Percentiles rank a stretch among this genome's conserved stretches.
These are phyloP conservation scores for Punctoribates punctum DNA, from an alignment of 2,888 invertebrate genomes.

Conservation along the genomic window DNA sequence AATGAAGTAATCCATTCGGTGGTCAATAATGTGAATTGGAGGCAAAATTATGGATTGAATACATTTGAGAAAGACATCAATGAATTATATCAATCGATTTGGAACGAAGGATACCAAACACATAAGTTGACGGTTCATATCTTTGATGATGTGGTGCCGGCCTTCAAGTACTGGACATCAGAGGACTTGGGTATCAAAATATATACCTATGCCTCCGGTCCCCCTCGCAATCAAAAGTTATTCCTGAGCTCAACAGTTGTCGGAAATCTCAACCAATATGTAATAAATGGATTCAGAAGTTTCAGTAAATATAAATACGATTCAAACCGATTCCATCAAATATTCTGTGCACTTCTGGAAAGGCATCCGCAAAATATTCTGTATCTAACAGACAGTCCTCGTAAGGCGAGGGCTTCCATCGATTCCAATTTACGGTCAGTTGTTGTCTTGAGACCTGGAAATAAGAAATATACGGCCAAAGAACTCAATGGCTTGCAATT, in stretches of 20 bases:
- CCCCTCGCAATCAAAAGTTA: slow-evolving; percentile 21
- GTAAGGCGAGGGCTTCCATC: slow-evolving; percentile 19
- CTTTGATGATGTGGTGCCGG: slow-evolving; percentile 35
- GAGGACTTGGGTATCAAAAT: slow-evolving; percentile 28
- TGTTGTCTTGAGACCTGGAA: slow-evolving; percentile 25
- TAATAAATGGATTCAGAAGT: slow-evolving; percentile 1
- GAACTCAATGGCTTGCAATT: slow-evolving; percentile 2
- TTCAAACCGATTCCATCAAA: not conserved
- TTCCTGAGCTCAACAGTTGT: slow-evolving; percentile 19
- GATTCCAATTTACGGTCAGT: slow-evolving; percentile 12
- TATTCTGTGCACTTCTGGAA: slow-evolving; percentile 11
- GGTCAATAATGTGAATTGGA: slow-evolving; percentile 25
- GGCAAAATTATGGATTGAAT: not conserved
- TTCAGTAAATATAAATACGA: slow-evolving; percentile 31
- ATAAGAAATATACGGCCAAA: slow-evolving; percentile 20
- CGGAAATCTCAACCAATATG: slow-evolving; percentile 7
- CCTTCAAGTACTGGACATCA: slow-evolving; percentile 13
- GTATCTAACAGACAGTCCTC: slow-evolving; percentile 38
- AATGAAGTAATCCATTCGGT: slow-evolving; percentile 8
- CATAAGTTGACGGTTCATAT: not conserved
- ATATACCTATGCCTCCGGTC: slow-evolving; percentile 38
- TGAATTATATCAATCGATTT: slow-evolving; percentile 15
- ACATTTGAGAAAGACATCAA: not conserved
- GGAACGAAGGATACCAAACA: slow-evolving; percentile 25
- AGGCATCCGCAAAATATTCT: slow-evolving; percentile 19